These are phyloP conservation scores for Chamaedrilus cognettii DNA, from an alignment of 2,888 invertebrate genomes.

Conservation along the genomic window DNA sequence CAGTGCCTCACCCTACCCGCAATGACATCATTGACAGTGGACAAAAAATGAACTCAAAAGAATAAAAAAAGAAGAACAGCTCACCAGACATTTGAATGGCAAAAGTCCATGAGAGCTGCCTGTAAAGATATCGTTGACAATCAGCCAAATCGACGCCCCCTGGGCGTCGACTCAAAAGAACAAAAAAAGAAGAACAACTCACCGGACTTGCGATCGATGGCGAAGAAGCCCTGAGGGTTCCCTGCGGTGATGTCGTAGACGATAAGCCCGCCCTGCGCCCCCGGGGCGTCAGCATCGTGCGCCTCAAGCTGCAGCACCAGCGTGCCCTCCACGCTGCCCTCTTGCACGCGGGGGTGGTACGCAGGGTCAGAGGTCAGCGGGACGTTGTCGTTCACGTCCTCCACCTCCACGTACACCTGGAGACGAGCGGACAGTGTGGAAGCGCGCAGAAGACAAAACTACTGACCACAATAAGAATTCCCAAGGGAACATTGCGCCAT, in stretches of 20 bases:
- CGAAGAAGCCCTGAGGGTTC: conserved; percentile 88
- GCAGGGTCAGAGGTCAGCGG: conserved; percentile 86
- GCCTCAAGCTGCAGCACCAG: conserved; percentile 73
- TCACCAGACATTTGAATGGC: no score
- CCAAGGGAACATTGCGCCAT: no score
- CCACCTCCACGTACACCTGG: conserved; percentile 80
- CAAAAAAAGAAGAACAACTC: not conserved
- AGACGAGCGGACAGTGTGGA: no score
- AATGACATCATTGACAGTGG: no score
- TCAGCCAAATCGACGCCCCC: no score
- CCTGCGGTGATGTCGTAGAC: conserved; percentile 85
- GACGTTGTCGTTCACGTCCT: conserved; percentile 92
- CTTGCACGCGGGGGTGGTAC: conserved; percentile 75
- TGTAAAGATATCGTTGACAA: no score
- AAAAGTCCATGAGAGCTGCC: no score
- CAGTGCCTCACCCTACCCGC: no score
- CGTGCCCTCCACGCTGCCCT: conserved; percentile 66
- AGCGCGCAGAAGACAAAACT: no score
- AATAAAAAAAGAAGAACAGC: no score
- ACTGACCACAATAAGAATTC: no score
- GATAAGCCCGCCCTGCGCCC: conserved; percentile 67
- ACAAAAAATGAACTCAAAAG: no score
- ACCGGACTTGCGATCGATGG: conserved; percentile 67
- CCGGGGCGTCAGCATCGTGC: conserved; percentile 74
- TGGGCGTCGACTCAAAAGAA: not conserved